Conservation (phyloP, 2,888 invertebrate genomes). For the Heliconius ismenius region DNA sequence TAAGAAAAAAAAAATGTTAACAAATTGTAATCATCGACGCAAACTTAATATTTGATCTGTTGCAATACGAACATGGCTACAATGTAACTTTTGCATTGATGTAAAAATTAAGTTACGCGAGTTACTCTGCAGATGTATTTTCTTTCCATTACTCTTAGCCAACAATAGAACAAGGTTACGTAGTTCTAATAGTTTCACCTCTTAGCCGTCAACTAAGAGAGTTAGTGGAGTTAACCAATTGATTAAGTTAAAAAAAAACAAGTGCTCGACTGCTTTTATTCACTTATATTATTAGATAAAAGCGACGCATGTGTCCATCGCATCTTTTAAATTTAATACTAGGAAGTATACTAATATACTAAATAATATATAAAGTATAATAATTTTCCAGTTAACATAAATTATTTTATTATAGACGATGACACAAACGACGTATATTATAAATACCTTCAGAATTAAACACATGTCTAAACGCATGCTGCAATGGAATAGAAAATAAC, state of each 20-base stretch:
- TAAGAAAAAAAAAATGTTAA: background rate
- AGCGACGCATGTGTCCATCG: background rate
- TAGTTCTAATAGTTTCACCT: constrained; percentile 7
- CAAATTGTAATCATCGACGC: background rate
- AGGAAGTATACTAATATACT: background rate
- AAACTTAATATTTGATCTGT: constrained; percentile 9
- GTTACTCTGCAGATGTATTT: constrained; percentile 22
- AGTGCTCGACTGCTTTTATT: background rate
- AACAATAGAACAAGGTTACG: constrained; percentile 25
- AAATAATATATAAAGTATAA: background rate
- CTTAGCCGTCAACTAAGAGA: constrained; percentile 26
- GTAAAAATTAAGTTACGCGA: constrained; percentile 26
- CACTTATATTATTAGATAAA: constrained; percentile 7
- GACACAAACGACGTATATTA: background rate
- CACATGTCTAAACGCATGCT: background rate
- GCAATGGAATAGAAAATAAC: background rate
- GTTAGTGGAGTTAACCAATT: constrained; percentile 24
- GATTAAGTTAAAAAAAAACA: constrained; percentile 24
- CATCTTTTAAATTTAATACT: too few species aligned
- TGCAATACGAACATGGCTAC: constrained; percentile 7
- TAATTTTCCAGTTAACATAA: background rate
- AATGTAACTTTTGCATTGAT: constrained; percentile 10
- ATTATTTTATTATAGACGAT: background rate
- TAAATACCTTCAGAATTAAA: background rate
- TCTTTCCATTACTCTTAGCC: constrained; percentile 29